phyloP scores from a whole-genome alignment of 2,888 invertebrate species.

The Vandiemenella viatica region DNA sequence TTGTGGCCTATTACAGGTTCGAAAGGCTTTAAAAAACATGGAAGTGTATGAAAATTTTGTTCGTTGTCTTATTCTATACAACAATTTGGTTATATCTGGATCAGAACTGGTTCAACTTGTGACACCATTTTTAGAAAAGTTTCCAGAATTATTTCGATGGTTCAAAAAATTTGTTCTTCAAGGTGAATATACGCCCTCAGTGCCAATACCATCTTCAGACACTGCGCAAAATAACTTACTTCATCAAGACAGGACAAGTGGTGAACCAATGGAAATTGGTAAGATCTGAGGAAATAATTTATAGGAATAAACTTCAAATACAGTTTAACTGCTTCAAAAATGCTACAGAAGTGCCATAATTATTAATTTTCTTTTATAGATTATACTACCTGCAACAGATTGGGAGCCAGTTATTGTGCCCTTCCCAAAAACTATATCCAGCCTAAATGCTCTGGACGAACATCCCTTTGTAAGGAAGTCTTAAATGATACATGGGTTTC shows the following conservation, averaged over 20 bases:
- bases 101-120: slow-evolving; percentile 76
- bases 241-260: too few relatives aligned
- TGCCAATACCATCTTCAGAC: background rate
- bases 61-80: slow-evolving; percentile 80
- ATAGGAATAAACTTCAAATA: too few relatives aligned
- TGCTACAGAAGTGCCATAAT: slow-evolving; percentile 19
- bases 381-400: slow-evolving; percentile 80
- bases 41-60: slow-evolving; percentile 93
- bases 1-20: slow-evolving; percentile 33
- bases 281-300: too few relatives aligned
- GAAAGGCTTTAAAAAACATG: slow-evolving; percentile 67
- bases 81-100: slow-evolving; percentile 84
- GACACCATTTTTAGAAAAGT: slow-evolving; percentile 74
- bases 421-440: slow-evolving; percentile 68
- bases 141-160: slow-evolving; percentile 82
- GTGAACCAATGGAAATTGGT: too few relatives aligned
- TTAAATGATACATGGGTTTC: slow-evolving; percentile 97
- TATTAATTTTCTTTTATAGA: slow-evolving; percentile 33
- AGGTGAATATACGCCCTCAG: slow-evolving; percentile 16
- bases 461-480: slow-evolving; percentile 80
- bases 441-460: slow-evolving; percentile 79
- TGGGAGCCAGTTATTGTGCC: slow-evolving; percentile 94
- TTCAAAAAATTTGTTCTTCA: slow-evolving; percentile 83
- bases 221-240: too few relatives aligned
- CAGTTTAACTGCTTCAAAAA: too few relatives aligned